Evolutionary conservation across 1,140 invertebrate species (phyloP).

Genomic region (Himalopsyche phryganea): DNA sequence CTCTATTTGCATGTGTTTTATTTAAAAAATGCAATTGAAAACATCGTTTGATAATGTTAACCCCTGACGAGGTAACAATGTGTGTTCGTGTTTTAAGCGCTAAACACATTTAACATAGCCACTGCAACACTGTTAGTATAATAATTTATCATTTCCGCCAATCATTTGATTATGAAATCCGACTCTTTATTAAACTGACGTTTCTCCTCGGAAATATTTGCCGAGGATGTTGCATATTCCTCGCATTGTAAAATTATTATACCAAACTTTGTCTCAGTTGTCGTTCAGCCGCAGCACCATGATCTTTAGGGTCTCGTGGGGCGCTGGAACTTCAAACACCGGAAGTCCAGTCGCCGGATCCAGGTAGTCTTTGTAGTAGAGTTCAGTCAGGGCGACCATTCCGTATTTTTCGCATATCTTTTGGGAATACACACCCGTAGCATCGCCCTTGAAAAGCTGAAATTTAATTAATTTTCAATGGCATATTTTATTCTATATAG

Average conservation of each 20-base stretch:
- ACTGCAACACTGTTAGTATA: no score
- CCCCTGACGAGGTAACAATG: no score
- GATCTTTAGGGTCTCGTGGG: slow-evolving; percentile 45
- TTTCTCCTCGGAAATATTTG: not conserved
- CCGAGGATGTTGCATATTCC: not conserved
- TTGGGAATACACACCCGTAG: slow-evolving; percentile 74
- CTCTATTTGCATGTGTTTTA: no score
- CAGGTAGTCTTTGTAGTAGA: slow-evolving; percentile 64
- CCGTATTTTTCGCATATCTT: slow-evolving; percentile 67
- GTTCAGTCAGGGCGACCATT: slow-evolving; percentile 59
- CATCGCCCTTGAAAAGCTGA: slow-evolving; percentile 73
- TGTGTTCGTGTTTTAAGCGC: no score
- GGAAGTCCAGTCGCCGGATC: slow-evolving; percentile 42
- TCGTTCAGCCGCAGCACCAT: slow-evolving; percentile 39
- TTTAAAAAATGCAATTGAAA: no score
- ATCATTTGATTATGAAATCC: no score
- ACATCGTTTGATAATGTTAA: no score
- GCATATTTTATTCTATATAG: no score
- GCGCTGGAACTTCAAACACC: slow-evolving; percentile 45
- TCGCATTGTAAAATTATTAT: not conserved
- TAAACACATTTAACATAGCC: no score
- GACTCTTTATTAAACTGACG: not conserved
- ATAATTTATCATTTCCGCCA: no score
- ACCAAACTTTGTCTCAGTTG: not conserved
- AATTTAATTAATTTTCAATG: no score